phyloP scores from a whole-genome alignment of 2,797 vertebrate genomes.

The Sebastes glaucus region DNA sequence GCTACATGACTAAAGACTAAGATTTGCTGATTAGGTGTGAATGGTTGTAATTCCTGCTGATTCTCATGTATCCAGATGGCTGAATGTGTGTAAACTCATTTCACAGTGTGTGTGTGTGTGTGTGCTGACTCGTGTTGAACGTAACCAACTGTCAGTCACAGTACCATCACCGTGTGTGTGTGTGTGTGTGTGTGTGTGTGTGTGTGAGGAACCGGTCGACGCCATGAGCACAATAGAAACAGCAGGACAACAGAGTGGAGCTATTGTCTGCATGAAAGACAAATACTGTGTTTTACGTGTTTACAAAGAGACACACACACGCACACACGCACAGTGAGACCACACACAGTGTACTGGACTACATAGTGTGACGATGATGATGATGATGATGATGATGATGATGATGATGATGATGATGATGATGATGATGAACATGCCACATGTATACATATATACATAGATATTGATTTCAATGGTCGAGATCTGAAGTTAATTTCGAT shows the following conservation, averaged over 20 bases:
- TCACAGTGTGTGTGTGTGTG: neutral
- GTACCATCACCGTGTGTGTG: neutral
- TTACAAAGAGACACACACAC: neutral
- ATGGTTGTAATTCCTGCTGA: too few relatives aligned
- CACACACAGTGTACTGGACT: constrained; percentile 23
- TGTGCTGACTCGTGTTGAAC: neutral
- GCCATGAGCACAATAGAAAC: constrained; percentile 31
- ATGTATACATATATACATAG: too few relatives aligned
- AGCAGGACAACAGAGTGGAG: constrained; percentile 13
- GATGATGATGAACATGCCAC: too few relatives aligned
- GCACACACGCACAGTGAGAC: neutral
- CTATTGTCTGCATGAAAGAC: constrained; percentile 8
- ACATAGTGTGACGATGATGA: neutral
- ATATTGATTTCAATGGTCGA: too few relatives aligned
- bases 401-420: too few relatives aligned
- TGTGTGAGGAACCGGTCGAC: neutral
- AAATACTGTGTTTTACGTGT: neutral
- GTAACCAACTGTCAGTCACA: neutral
- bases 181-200: constrained; percentile 1
- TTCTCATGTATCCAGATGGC: too few relatives aligned
- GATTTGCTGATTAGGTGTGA: too few relatives aligned
- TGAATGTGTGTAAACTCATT: neutral
- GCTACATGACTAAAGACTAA: too few relatives aligned
- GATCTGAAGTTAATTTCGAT: too few relatives aligned
- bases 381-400: too few relatives aligned